Base-by-base conservation (phyloP, 2,888 invertebrate species). In the Hydrotaea diabolus region DNA sequence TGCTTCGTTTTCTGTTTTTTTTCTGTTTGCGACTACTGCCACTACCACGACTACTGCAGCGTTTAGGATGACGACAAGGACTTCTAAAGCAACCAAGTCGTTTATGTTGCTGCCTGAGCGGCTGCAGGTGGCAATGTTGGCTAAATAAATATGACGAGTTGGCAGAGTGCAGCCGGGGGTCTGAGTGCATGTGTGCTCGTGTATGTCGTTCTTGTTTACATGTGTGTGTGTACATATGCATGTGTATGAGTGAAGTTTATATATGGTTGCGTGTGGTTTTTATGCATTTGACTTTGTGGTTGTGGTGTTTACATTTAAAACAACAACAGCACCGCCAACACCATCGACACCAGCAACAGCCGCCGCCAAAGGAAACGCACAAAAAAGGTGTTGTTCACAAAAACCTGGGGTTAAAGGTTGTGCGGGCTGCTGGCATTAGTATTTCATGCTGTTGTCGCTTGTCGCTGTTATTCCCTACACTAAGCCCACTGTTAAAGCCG, bases 231-330 rank as follows among this genome's bases (percentile, higher is more conserved):
- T 76, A 39, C 73, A 49, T 62, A 39, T 39, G 31, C 74, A 17
- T 53, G 36, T 17, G 26, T 64, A n/a, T 74, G 72, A 21, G 26
- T 73, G 57, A 59, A 81, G 77, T 80, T 84, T 83, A 78, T 84
- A 80, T 82, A 85, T 85, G 85, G 79, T 82, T 85, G 85, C 77
- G 74, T 85, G 85, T 71, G 85, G 86, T 84, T 85, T 86, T 82
- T 82, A 81, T 86, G 86, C 80, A 86, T 86, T 86, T 86, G 86
- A 85, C 85, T 86, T 86, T 86, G 86, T 79, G 84, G 86, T 81
- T 86, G 83, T 74, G 82, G 77, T 82, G 79, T 73, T 85, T 75
- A 62, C 43, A 80, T 62, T 75, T 8, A 77, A 79, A 46, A 71
- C 71, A 64, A 76, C 26, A 76, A 43, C 69, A 82, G 53, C 31